These are phyloP conservation scores for Furcula furcula DNA, from an alignment of 2,888 invertebrate genomes.

Conservation along the genomic window DNA sequence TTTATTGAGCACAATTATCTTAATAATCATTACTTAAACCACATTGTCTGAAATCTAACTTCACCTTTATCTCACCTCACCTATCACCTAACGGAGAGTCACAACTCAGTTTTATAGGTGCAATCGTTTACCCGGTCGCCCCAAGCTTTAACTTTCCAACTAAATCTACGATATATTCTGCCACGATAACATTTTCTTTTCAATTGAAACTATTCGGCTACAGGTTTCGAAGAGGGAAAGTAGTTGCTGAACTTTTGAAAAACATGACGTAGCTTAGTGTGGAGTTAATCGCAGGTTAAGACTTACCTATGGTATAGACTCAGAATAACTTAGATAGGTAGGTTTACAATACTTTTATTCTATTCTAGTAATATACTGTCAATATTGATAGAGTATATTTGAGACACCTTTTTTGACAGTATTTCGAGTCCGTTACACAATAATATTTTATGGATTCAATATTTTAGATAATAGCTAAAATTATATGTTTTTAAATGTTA, in stretches of 20 bases:
- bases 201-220: slow-evolving; percentile 19
- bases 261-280: not conserved
- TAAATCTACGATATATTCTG: slow-evolving; percentile 32
- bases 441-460: no score
- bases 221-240: not conserved
- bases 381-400: no score
- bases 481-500: no score
- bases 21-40: not conserved
- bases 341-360: no score
- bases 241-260: not conserved
- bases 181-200: slow-evolving; percentile 21
- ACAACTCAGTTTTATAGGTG: slow-evolving; percentile 56
- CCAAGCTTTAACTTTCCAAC: slow-evolving; percentile 33
- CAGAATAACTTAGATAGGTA: no score
- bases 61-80: slow-evolving; percentile 46
- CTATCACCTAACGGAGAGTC: slow-evolving; percentile 40
- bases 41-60: slow-evolving; percentile 30
- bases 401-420: no score
- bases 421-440: no score
- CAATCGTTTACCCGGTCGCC: slow-evolving; percentile 48
- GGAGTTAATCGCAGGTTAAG: no score
- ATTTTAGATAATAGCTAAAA: no score
- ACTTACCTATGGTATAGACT: no score
- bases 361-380: no score
- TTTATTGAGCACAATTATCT: not conserved